Conservation (phyloP, 1,140 invertebrate genomes). For the Leptinotarsa lineolata region DNA sequence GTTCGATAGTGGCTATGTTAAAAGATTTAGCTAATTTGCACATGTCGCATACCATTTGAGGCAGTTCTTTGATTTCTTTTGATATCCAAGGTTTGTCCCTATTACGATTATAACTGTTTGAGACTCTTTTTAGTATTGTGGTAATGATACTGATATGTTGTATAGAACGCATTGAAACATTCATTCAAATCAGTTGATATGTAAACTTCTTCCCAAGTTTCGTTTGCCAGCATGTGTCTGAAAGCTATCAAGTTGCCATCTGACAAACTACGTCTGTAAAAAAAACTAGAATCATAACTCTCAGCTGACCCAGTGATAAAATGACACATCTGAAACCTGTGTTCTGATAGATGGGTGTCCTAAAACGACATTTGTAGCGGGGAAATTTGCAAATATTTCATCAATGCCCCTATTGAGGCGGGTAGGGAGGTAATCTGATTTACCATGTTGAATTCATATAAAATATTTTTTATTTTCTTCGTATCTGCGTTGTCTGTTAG, state of each 20-base stretch:
- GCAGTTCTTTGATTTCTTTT: constrained; percentile 6
- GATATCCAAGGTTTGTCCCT: constrained; percentile 1
- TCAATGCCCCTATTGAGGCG: background rate
- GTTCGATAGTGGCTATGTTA: background rate
- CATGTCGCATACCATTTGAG: constrained; percentile 2
- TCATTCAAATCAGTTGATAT: no score
- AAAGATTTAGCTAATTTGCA: background rate
- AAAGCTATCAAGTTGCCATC: no score
- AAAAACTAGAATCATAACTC: no score
- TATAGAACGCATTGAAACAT: no score
- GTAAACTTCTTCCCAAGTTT: no score
- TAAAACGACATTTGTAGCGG: background rate
- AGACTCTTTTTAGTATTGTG: constrained; percentile 1
- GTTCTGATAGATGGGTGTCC: background rate
- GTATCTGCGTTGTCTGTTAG: no score
- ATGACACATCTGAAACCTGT: background rate
- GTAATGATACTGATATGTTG: no score
- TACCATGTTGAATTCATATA: background rate
- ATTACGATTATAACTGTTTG: constrained; percentile 2
- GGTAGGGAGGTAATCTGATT: constrained; percentile 3
- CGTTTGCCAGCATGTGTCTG: no score
- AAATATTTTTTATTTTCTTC: background rate
- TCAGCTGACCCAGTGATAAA: no score
- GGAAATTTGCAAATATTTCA: background rate
- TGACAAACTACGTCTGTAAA: no score